Conservation (phyloP, 2,113 vertebrate species). For the Genyomyrus donnyi region DNA sequence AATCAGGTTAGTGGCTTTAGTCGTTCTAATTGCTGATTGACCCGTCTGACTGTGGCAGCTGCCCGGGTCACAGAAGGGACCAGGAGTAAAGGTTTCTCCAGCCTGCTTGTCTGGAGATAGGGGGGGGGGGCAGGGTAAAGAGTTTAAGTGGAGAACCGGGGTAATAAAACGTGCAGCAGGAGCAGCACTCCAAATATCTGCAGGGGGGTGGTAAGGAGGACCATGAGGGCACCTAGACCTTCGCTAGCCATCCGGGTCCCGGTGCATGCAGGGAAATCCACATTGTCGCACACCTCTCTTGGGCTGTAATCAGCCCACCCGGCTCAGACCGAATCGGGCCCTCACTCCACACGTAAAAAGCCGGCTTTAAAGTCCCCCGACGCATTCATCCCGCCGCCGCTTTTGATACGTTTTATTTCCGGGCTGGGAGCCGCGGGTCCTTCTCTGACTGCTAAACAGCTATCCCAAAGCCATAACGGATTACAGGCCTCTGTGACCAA, state of each 20-base stretch:
- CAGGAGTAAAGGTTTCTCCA: constrained; percentile 57
- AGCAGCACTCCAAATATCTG: neutral
- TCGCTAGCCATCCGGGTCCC: neutral
- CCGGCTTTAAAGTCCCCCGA: constrained; percentile 61
- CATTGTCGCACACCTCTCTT: neutral
- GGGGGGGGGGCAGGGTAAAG: neutral
- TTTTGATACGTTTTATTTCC: constrained; percentile 51
- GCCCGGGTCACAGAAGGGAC: constrained; percentile 52
- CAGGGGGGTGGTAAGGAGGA: neutral
- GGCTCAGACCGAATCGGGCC: constrained; percentile 52
- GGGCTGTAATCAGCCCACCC: constrained; percentile 3
- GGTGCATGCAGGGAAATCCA: neutral
- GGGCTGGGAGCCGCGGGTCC: constrained; percentile 34
- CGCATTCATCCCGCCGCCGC: constrained; percentile 59
- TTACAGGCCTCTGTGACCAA: constrained; percentile 37
- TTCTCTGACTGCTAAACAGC: constrained; percentile 59
- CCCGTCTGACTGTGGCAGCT: constrained; percentile 60
- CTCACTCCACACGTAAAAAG: constrained; percentile 62
- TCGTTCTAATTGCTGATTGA: constrained; percentile 70
- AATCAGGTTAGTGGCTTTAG: constrained; percentile 64
- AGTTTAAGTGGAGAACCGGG: neutral
- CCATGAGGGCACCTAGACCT: neutral
- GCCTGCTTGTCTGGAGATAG: constrained; percentile 19
- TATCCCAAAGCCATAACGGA: constrained; percentile 50
- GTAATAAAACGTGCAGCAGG: neutral